These are phyloP conservation scores for Pterostichus madidus DNA, from an alignment of 2,888 invertebrate species.

Conservation along the genomic window DNA sequence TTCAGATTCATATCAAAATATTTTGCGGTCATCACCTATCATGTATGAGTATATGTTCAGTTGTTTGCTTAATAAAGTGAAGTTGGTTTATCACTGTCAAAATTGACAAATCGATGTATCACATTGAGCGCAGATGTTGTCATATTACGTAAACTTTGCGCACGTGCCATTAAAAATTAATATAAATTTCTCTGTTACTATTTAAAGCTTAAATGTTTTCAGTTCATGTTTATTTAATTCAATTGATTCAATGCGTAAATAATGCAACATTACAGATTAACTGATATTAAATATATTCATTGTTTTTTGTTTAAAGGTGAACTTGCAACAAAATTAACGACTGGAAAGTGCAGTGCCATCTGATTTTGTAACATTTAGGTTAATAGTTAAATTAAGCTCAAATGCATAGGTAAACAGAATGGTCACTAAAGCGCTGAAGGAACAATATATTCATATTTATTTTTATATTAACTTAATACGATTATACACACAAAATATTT, in stretches of 20 bases:
- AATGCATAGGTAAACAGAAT: slow-evolving; percentile 22
- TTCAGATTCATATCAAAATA: slow-evolving; percentile 32
- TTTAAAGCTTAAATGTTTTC: slow-evolving; percentile 1
- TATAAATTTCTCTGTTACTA: slow-evolving; percentile 15
- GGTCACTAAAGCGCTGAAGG: too few relatives aligned
- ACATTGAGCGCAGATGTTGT: slow-evolving; percentile 19
- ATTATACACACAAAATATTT: slow-evolving; percentile 46
- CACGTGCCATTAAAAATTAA: slow-evolving; percentile 37
- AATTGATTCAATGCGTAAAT: slow-evolving; percentile 7
- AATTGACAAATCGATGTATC: slow-evolving; percentile 41
- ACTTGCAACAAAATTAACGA: neutral
- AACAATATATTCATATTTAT: slow-evolving; percentile 30
- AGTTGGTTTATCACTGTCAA: slow-evolving; percentile 37
- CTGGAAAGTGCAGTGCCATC: slow-evolving; percentile 15
- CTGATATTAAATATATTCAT: neutral
- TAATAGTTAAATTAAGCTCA: neutral
- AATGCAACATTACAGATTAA: neutral
- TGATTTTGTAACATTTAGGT: slow-evolving; percentile 15
- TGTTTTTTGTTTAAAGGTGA: neutral
- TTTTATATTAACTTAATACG: slow-evolving; percentile 38
- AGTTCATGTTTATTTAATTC: neutral
- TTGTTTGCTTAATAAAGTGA: slow-evolving; percentile 49
- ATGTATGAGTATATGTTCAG: slow-evolving; percentile 17
- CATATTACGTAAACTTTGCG: slow-evolving; percentile 15
- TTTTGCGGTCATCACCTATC: slow-evolving; percentile 40